Evolutionary conservation across 2,888 invertebrate genomes (phyloP).

Genomic region (Nomada goodeniana): DNA sequence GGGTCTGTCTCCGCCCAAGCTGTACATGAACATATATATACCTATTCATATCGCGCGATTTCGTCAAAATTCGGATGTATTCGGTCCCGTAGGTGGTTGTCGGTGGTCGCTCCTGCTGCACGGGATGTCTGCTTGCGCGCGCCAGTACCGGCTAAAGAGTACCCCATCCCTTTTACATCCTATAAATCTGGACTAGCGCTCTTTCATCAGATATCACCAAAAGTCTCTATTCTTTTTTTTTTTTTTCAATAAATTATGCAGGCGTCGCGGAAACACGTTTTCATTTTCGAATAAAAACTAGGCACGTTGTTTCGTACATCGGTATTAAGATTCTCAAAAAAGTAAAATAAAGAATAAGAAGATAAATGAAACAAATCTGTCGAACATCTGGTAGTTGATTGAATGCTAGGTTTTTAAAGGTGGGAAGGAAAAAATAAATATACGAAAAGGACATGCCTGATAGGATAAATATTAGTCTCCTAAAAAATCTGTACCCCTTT

Average conservation of each 20-base stretch:
- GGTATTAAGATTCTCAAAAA: neutral
- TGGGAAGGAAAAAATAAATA: neutral
- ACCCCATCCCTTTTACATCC: constrained; percentile 20
- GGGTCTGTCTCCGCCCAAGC: constrained; percentile 41
- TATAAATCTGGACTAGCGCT: constrained; percentile 21
- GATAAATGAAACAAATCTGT: too few relatives aligned
- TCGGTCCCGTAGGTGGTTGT: constrained; percentile 43
- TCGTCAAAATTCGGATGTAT: constrained; percentile 48
- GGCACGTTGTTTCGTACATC: too few relatives aligned
- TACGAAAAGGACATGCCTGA: neutral
- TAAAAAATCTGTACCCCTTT: neutral
- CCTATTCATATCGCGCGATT: constrained; percentile 23
- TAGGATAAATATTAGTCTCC: neutral
- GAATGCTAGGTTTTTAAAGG: neutral
- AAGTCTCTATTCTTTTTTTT: neutral
- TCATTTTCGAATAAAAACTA: neutral
- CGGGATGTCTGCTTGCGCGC: constrained; percentile 14
- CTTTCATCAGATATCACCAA: neutral
- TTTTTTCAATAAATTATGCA: neutral
- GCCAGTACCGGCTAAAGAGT: constrained; percentile 29
- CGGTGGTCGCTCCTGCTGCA: constrained; percentile 39
- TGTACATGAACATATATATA: neutral
- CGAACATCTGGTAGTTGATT: neutral
- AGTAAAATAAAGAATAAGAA: too few relatives aligned
- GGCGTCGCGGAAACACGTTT: neutral